These are phyloP conservation scores for Masnerella sp. DNA, from an alignment of 2,888 invertebrate genomes.

Conservation along the genomic window DNA sequence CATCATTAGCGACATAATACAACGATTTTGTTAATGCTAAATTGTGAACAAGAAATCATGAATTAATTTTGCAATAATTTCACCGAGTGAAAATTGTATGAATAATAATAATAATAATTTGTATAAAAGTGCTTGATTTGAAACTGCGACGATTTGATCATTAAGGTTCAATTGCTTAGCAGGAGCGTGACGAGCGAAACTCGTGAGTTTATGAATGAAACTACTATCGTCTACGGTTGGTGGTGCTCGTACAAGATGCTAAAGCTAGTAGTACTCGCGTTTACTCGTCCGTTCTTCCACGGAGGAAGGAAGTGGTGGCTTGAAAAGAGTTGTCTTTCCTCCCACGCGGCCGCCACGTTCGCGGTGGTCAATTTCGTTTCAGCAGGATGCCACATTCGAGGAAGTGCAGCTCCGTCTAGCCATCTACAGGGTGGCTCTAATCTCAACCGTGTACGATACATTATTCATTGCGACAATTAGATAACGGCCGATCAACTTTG, in stretches of 20 bases:
- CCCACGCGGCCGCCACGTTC: conserved; percentile 53
- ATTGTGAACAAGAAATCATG: no score
- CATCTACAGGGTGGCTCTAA: conserved; percentile 70
- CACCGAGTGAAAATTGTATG: no score
- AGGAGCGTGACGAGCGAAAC: conserved; percentile 62
- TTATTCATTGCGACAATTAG: conserved; percentile 72
- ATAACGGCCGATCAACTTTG: conserved; percentile 63
- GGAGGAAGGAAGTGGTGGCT: conserved; percentile 71
- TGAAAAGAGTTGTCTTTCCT: conserved; percentile 69
- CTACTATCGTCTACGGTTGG: conserved; percentile 65
- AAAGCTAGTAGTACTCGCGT: conserved; percentile 68
- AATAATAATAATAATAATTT: no score
- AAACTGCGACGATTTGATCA: conserved; percentile 35
- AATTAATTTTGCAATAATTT: no score
- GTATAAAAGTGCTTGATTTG: conserved; percentile 7
- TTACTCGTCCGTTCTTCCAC: conserved; percentile 68
- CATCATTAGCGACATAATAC: no score
- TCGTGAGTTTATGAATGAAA: conserved; percentile 75
- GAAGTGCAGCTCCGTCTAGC: conserved; percentile 71
- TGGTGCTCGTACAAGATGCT: conserved; percentile 46
- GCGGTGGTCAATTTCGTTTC: conserved; percentile 68
- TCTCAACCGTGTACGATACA: conserved; percentile 70
- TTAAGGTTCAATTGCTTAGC: conserved; percentile 47
- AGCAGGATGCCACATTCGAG: conserved; percentile 73
- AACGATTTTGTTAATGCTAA: no score